A percentile compares a stretch with the other conserved stretches of the same genome.
These are phyloP conservation scores for Microtus pennsylvanicus DNA, from an alignment of 2,113 vertebrate species.

Conservation along the genomic window DNA sequence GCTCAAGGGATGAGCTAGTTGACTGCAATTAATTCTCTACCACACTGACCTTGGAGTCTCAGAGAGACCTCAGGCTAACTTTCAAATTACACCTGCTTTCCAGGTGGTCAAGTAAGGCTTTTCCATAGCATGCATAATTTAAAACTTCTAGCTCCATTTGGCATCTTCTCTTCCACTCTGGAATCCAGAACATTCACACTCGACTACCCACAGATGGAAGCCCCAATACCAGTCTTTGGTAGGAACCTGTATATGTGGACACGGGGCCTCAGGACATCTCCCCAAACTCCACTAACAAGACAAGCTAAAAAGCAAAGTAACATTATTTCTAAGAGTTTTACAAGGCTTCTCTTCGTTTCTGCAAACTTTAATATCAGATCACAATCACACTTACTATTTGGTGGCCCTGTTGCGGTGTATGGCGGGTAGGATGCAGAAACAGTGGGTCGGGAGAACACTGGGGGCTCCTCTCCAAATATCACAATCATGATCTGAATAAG, in stretches of 20 bases:
- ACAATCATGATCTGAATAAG: conserved; percentile 99
- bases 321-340: conserved; percentile 63
- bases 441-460: conserved; percentile 96
- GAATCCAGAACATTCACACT: conserved; percentile 65
- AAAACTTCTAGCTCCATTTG: conserved; percentile 67
- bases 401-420: conserved; percentile 96
- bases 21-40: conserved; percentile 5
- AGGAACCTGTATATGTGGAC: conserved; percentile 74
- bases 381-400: conserved; percentile 91
- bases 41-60: conserved; percentile 6
- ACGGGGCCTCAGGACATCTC: conserved; percentile 69
- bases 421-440: conserved; percentile 92
- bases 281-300: conserved; percentile 72
- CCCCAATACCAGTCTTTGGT: conserved; percentile 72
- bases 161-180: conserved; percentile 66
- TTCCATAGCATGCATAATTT: conserved; percentile 60
- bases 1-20: neutral
- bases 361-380: conserved; percentile 29
- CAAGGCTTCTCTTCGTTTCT: neutral
- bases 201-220: conserved; percentile 77
- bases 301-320: conserved; percentile 75
- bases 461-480: conserved; percentile 98
- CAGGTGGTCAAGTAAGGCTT: conserved; percentile 50
- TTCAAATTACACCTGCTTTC: conserved; percentile 11
- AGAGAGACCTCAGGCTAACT: conserved; percentile 34